Evolutionary conservation across 2,888 invertebrate species (phyloP).

Genomic region (Hyalella azteca): DNA sequence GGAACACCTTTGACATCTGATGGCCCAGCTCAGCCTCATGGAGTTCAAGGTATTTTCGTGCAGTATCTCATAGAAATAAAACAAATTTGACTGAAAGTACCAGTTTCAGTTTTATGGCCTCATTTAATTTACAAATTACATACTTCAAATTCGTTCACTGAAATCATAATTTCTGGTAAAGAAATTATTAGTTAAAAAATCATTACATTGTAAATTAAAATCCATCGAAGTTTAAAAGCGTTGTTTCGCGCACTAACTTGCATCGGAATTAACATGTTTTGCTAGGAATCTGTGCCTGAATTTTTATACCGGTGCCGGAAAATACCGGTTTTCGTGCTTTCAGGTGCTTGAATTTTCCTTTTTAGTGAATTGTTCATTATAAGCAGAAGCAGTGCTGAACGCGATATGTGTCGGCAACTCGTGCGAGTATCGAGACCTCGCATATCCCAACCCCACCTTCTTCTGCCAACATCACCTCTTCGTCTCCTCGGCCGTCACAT

Average conservation of each 20-base stretch:
- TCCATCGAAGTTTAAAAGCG: too few relatives aligned
- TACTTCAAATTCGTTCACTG: too few relatives aligned
- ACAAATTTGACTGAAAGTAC: neutral
- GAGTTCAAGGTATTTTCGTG: neutral
- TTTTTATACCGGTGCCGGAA: neutral
- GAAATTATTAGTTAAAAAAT: too few relatives aligned
- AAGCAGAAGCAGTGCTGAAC: neutral
- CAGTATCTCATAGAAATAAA: neutral
- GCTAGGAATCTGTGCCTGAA: neutral
- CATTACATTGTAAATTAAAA: neutral
- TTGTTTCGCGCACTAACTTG: neutral
- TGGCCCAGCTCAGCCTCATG: neutral
- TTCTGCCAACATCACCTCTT: slow-evolving; percentile 15
- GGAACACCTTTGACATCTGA: neutral
- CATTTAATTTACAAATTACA: neutral
- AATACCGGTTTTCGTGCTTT: neutral
- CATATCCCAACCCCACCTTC: slow-evolving; percentile 7
- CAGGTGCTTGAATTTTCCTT: neutral
- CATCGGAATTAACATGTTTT: neutral
- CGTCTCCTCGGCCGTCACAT: neutral
- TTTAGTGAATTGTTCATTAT: neutral
- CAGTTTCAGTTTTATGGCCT: neutral
- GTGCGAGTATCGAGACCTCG: neutral
- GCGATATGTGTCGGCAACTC: neutral
- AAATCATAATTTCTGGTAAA: too few relatives aligned